A percentile compares a stretch with the other conserved stretches of the same genome.
phyloP scores from a whole-genome alignment of 1,140 invertebrate species.

The Trichonephila inaurata region DNA sequence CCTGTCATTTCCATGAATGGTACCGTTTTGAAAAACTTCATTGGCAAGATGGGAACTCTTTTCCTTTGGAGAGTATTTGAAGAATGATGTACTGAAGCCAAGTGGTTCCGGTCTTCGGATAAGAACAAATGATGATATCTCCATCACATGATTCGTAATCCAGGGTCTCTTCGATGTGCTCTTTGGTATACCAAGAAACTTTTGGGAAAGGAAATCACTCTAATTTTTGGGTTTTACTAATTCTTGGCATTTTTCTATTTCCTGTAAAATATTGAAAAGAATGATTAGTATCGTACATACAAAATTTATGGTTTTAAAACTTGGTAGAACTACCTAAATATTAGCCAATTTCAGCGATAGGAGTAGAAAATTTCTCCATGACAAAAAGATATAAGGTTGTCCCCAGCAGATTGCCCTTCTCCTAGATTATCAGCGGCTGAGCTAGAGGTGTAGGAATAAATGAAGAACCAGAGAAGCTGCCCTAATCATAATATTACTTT shows the following conservation, averaged over 20 bases:
- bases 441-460: too few relatives aligned
- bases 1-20: constrained; percentile 44
- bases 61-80: constrained; percentile 26
- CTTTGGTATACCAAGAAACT: background rate
- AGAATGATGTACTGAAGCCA: constrained; percentile 66
- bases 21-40: background rate
- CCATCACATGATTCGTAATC: constrained; percentile 60
- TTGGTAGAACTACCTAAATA: too few relatives aligned
- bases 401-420: too few relatives aligned
- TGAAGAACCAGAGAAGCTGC: too few relatives aligned
- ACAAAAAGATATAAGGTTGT: too few relatives aligned
- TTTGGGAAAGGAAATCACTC: constrained; percentile 13
- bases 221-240: background rate
- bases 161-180: background rate
- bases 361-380: too few relatives aligned
- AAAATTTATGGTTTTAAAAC: too few relatives aligned
- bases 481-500: too few relatives aligned
- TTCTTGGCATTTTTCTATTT: background rate
- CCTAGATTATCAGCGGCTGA: too few relatives aligned
- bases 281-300: too few relatives aligned
- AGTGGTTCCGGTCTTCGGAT: constrained; percentile 54
- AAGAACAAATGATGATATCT: constrained; percentile 51
- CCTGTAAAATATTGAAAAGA: background rate
- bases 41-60: background rate
- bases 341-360: too few relatives aligned